These are phyloP conservation scores for Volucella inanis DNA, from an alignment of 2,888 invertebrate species.

Conservation along the genomic window DNA sequence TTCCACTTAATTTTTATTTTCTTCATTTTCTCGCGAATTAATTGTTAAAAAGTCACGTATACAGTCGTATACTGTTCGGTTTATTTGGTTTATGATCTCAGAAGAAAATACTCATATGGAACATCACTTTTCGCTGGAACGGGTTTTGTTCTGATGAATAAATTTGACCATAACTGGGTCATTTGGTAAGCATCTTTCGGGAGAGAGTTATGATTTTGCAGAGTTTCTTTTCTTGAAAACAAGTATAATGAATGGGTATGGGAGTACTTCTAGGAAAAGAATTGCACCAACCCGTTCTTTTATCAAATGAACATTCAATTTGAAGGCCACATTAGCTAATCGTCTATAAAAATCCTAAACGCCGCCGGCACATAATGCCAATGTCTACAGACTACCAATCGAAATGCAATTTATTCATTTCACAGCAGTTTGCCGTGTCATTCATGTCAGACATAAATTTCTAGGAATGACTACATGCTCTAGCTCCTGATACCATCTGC, in stretches of 20 bases:
- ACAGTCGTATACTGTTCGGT: conserved; percentile 2
- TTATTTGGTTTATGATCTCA: conserved; percentile 26
- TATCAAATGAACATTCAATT: too few species aligned
- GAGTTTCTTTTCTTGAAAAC: conserved; percentile 3
- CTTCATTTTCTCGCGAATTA: conserved; percentile 36
- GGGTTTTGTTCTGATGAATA: conserved; percentile 38
- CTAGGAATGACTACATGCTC: conserved; percentile 31
- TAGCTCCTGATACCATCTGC: conserved; percentile 2
- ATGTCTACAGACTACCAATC: conserved; percentile 1
- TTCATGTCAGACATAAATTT: conserved; percentile 25
- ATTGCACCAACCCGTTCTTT: too few species aligned
- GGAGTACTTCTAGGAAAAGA: too few species aligned
- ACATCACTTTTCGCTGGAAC: neutral
- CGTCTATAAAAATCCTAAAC: too few species aligned
- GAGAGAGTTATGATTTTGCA: conserved; percentile 36
- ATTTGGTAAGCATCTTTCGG: conserved; percentile 11
- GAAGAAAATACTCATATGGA: neutral
- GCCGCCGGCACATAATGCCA: too few species aligned
- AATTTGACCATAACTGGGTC: conserved; percentile 50
- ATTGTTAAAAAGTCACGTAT: conserved; percentile 29
- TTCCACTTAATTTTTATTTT: conserved; percentile 29
- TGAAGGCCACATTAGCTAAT: too few species aligned
- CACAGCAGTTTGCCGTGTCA: conserved; percentile 1
- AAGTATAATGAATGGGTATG: too few species aligned
- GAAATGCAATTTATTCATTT: conserved; percentile 8